Percentiles rank a stretch among this genome's conserved stretches.
phyloP scores from a whole-genome alignment of 2,888 invertebrate genomes.

The Mimas tiliae region DNA sequence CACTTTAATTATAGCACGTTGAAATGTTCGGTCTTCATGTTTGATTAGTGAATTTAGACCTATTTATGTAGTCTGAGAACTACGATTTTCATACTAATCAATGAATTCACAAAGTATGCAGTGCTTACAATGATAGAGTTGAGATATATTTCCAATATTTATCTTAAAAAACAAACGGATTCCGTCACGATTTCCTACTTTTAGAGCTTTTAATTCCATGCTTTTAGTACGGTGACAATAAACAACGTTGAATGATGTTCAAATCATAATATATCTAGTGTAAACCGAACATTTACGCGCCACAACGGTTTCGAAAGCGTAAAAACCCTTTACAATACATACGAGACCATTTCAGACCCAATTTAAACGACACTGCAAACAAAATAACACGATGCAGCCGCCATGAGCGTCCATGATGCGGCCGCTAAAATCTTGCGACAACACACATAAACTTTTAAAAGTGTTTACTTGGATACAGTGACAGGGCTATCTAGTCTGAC shows the following conservation, averaged over 20 bases:
- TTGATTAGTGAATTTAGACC: neutral
- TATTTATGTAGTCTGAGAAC: neutral
- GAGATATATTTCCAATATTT: neutral
- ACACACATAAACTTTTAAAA: constrained; percentile 83
- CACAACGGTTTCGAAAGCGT: constrained; percentile 65
- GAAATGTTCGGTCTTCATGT: neutral
- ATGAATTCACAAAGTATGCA: neutral
- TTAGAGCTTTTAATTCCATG: constrained; percentile 22
- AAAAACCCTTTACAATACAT: constrained; percentile 59
- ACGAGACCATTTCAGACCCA: constrained; percentile 59
- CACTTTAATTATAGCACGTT: neutral
- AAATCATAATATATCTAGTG: constrained; percentile 43
- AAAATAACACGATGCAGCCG: constrained; percentile 50
- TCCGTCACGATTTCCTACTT: constrained; percentile 16
- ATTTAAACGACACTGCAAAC: constrained; percentile 71
- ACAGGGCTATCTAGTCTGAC: constrained; percentile 76
- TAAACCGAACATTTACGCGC: constrained; percentile 42
- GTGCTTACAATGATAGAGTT: neutral
- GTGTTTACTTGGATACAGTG: constrained; percentile 75
- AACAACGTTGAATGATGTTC: constrained; percentile 31
- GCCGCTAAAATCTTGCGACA: constrained; percentile 76
- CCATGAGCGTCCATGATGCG: constrained; percentile 76
- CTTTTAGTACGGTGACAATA: constrained; percentile 32
- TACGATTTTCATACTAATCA: neutral
- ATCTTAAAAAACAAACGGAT: constrained; percentile 5